Evolutionary conservation across 2,797 vertebrate species (phyloP).

Genomic region (Silurus lanzhouensis): DNA sequence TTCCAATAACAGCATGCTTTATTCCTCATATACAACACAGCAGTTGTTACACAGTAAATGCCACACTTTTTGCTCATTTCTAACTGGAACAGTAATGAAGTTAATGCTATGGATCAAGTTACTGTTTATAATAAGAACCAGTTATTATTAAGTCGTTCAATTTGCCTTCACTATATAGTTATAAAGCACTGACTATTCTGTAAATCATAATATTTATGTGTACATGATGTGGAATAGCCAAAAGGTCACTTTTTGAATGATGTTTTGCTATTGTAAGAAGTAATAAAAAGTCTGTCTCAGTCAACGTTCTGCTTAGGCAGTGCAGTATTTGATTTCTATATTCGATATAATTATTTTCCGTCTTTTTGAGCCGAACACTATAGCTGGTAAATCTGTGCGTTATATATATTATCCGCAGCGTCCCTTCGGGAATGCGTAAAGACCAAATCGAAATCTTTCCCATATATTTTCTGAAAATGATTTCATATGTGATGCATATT

Average conservation of each 20-base stretch:
- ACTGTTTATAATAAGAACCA: too few relatives aligned
- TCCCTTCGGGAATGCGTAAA: constrained; percentile 7
- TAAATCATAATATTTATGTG: neutral
- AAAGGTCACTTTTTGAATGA: neutral
- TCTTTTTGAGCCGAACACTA: neutral
- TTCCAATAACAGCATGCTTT: neutral
- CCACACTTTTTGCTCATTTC: too few relatives aligned
- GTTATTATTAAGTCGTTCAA: too few relatives aligned
- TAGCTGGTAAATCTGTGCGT: neutral
- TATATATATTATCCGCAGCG: neutral
- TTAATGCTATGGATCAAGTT: too few relatives aligned
- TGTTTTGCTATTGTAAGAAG: neutral
- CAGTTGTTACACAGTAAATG: too few relatives aligned
- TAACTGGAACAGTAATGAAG: too few relatives aligned
- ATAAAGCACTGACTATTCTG: neutral
- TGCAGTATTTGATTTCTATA: neutral
- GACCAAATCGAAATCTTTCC: constrained; percentile 12
- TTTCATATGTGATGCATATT: neutral
- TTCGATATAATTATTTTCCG: neutral
- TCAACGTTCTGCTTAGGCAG: neutral
- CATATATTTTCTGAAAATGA: too few relatives aligned
- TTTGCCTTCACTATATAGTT: too few relatives aligned
- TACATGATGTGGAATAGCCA: neutral
- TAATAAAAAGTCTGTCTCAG: neutral
- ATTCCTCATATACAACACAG: neutral